A percentile compares a stretch with the other conserved stretches of the same genome.
phyloP scores from a whole-genome alignment of 2,113 vertebrate species.

The Misgurnus anguillicaudatus region DNA sequence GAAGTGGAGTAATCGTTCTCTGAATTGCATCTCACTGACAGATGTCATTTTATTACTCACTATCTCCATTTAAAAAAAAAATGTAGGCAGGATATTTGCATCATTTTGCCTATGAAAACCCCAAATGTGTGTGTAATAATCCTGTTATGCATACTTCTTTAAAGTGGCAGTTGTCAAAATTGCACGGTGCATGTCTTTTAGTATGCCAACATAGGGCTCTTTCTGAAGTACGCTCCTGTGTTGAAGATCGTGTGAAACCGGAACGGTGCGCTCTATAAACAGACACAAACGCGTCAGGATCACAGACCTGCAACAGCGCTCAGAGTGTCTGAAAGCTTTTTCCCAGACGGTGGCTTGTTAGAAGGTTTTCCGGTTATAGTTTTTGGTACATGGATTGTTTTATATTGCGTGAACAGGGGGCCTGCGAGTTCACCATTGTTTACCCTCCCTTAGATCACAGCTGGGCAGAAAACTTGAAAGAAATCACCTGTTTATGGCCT shows the following conservation, averaged over 20 bases:
- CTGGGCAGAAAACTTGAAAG: conserved; percentile 41
- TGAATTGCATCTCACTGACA: not conserved
- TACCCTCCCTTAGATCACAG: conserved; percentile 42
- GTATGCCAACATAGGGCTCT: not conserved
- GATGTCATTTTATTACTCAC: not conserved
- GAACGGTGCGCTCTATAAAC: conserved; percentile 56
- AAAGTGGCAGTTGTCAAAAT: not conserved
- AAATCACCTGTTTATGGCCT: conserved; percentile 27
- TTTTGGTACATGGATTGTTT: conserved; percentile 62
- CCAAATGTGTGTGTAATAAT: not conserved
- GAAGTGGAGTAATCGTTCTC: not conserved
- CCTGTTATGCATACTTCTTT: conserved; percentile 14
- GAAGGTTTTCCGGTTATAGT: conserved; percentile 69
- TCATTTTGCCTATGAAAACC: not conserved
- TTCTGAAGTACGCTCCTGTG: conserved; percentile 24
- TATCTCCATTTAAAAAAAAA: not conserved
- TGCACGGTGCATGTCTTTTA: not conserved
- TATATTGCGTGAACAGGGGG: conserved; percentile 53
- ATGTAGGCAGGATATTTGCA: not conserved
- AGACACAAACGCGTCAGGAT: conserved; percentile 64
- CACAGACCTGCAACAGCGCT: conserved; percentile 59
- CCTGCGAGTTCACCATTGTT: conserved; percentile 42
- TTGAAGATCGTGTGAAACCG: conserved; percentile 65
- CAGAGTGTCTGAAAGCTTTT: conserved; percentile 59
- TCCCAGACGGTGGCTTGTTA: conserved; percentile 67